Percentiles rank a stretch among this genome's conserved stretches.
Conservation (phyloP, 2,113 vertebrate species). For the Galbula dea region DNA sequence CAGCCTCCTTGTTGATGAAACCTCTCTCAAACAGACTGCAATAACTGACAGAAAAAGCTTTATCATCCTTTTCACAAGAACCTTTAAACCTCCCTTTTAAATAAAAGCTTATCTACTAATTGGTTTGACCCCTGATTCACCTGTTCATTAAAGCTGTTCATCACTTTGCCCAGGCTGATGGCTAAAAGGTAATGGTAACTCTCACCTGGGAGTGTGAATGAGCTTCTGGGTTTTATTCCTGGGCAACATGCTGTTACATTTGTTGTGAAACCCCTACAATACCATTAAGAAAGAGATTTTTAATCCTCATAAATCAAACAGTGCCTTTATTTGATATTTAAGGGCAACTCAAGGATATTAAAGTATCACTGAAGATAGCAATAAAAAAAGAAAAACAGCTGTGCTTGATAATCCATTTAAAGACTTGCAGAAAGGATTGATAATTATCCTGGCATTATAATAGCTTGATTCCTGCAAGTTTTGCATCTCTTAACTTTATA, state of each 20-base stretch:
- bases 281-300: background rate
- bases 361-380: background rate
- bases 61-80: background rate
- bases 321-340: background rate
- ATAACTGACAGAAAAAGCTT: background rate
- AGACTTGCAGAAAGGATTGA: background rate
- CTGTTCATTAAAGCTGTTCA: conserved; percentile 10
- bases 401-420: conserved; percentile 1
- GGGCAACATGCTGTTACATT: background rate
- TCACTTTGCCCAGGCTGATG: background rate
- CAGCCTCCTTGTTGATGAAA: background rate
- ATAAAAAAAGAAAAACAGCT: background rate
- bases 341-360: background rate
- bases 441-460: conserved; percentile 23
- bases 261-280: background rate
- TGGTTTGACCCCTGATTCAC: conserved; percentile 16
- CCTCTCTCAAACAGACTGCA: background rate
- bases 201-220: background rate
- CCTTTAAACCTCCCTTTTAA: background rate
- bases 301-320: background rate
- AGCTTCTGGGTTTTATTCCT: background rate
- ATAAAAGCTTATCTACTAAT: conserved; percentile 38
- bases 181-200: background rate
- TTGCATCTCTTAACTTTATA: background rate
- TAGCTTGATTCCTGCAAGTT: background rate